These are phyloP conservation scores for Drosophila setosimentum DNA, from an alignment of 2,888 invertebrate genomes.

Conservation along the genomic window DNA sequence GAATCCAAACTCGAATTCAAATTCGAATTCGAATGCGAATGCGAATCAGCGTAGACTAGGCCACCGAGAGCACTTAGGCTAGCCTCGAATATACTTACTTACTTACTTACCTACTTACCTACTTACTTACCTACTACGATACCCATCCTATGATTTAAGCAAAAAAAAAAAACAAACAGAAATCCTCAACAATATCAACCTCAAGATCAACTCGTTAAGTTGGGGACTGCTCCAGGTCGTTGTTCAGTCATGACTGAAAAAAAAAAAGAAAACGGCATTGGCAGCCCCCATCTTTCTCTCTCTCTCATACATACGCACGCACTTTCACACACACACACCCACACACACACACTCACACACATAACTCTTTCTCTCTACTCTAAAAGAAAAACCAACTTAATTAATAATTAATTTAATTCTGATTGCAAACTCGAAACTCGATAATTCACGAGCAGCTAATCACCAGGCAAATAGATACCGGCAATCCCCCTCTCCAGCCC, in stretches of 20 bases:
- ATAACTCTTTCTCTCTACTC: constrained; percentile 28
- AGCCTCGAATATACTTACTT: constrained; percentile 35
- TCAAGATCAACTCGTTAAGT: constrained; percentile 21
- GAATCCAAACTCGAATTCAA: constrained; percentile 38
- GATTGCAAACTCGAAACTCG: constrained; percentile 81
- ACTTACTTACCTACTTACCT: background rate
- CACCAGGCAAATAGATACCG: constrained; percentile 87
- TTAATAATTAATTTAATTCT: constrained; percentile 83
- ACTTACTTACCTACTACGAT: background rate
- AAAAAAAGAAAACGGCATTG: background rate
- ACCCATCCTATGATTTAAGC: constrained; percentile 11
- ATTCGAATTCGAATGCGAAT: constrained; percentile 65
- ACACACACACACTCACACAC: constrained; percentile 19
- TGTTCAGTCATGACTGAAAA: constrained; percentile 12
- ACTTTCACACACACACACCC: constrained; percentile 6
- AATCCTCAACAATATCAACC: constrained; percentile 31
- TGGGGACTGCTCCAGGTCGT: constrained; percentile 9
- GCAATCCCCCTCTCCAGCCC: constrained; percentile 89
- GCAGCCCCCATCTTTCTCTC: constrained; percentile 17
- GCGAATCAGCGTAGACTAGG: constrained; percentile 89
- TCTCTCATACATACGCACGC: constrained; percentile 12
- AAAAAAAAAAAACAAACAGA: constrained; percentile 17
- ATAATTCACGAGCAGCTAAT: constrained; percentile 83
- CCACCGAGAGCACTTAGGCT: constrained; percentile 86
- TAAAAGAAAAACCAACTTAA: constrained; percentile 37